Evolutionary conservation across 2,113 vertebrate species (phyloP).

Genomic region (Scolopax mira): DNA sequence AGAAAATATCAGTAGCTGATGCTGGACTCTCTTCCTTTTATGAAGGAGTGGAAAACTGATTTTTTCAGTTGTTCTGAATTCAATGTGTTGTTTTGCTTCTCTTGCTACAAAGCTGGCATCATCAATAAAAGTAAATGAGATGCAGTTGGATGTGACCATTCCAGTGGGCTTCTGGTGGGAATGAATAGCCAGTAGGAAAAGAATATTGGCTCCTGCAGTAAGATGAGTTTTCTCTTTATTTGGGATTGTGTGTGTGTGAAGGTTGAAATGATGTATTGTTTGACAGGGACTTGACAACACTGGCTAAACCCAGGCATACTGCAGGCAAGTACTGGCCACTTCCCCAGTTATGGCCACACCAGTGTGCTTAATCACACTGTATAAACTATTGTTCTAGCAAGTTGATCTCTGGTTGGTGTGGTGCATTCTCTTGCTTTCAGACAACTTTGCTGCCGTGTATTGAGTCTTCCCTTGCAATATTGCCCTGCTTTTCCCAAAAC

Average conservation of each 20-base stretch:
- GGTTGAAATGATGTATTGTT: background rate
- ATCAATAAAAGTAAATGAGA: background rate
- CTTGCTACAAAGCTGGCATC: background rate
- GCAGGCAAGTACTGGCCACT: background rate
- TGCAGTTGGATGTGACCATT: background rate
- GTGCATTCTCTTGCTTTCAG: background rate
- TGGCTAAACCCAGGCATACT: background rate
- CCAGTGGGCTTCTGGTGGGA: background rate
- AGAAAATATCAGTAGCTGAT: background rate
- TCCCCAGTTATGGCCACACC: background rate
- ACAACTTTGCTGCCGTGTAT: background rate
- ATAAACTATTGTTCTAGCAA: background rate
- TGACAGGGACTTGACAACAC: background rate
- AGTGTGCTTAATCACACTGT: background rate
- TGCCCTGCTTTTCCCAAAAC: background rate
- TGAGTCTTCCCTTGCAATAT: background rate
- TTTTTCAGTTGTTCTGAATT: background rate
- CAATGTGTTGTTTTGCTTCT: background rate
- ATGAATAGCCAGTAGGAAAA: background rate
- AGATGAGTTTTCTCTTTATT: background rate
- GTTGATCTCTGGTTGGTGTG: background rate
- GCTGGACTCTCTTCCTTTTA: background rate
- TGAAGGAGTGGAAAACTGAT: background rate
- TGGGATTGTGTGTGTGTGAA: background rate
- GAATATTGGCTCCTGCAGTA: background rate